Evolutionary conservation across 1,140 invertebrate genomes (phyloP).

Genomic region (Cheumatopsyche charites): DNA sequence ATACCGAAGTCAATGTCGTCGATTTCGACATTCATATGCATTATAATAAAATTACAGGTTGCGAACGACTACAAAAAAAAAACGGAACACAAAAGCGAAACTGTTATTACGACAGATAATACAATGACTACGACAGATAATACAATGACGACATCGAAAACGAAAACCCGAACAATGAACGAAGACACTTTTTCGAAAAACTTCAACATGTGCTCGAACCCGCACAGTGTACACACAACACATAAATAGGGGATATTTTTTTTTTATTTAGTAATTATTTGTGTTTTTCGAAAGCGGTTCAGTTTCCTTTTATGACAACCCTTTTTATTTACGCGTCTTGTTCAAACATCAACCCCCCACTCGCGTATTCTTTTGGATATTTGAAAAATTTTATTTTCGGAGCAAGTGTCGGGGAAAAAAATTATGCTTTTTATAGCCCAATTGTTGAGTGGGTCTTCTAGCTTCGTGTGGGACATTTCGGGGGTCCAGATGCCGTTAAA

Average conservation of each 20-base stretch:
- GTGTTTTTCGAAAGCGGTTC: too few species aligned
- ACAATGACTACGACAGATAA: too few species aligned
- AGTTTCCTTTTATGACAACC: constrained; percentile 25
- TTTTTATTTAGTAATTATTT: too few species aligned
- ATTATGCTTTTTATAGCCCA: constrained; percentile 35
- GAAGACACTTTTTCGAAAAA: constrained; percentile 1
- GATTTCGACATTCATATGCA: background rate
- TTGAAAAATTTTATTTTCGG: too few species aligned
- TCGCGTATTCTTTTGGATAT: background rate
- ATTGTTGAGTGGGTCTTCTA: constrained; percentile 31
- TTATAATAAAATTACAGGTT: constrained; percentile 19
- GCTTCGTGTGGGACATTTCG: constrained; percentile 36
- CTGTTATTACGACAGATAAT: background rate
- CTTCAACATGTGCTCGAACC: background rate
- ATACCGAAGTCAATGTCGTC: background rate
- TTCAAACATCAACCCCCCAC: constrained; percentile 30
- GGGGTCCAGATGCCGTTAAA: constrained; percentile 25
- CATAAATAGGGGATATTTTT: too few species aligned
- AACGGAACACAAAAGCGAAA: background rate
- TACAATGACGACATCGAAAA: too few species aligned
- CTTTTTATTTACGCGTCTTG: constrained; percentile 32
- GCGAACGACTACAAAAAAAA: constrained; percentile 2
- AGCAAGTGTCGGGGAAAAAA: background rate
- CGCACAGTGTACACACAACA: background rate
- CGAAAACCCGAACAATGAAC: too few species aligned